A percentile compares a stretch with the other conserved stretches of the same genome.
phyloP scores from a whole-genome alignment of 2,888 invertebrate genomes.

The Linyphia triangularis region DNA sequence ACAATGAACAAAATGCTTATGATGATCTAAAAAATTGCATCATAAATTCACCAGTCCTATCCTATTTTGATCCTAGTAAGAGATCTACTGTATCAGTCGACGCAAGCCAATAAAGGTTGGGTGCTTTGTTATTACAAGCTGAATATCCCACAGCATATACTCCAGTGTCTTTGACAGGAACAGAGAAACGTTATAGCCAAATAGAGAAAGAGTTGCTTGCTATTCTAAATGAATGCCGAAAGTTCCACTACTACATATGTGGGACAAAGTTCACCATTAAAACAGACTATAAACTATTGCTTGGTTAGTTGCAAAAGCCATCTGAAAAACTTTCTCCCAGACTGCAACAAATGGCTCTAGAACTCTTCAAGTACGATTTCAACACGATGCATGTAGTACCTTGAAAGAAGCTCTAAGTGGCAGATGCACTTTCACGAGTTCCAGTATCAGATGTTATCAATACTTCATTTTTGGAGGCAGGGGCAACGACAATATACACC shows the following conservation, averaged over 20 bases:
- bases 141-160: constrained; percentile 28
- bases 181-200: constrained; percentile 50
- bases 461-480: background rate
- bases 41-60: background rate
- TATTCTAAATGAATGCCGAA: background rate
- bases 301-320: constrained; percentile 3
- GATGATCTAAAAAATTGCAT: background rate
- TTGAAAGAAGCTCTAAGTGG: constrained; percentile 7
- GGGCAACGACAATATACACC: background rate
- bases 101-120: background rate
- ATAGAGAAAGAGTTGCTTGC: constrained; percentile 60
- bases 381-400: constrained; percentile 2
- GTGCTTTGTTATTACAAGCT: constrained; percentile 39
- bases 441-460: background rate
- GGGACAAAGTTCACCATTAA: constrained; percentile 7
- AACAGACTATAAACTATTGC: constrained; percentile 52
- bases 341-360: constrained; percentile 24
- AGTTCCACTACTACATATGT: constrained; percentile 44
- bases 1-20: background rate
- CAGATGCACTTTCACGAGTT: constrained; percentile 26
- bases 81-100: background rate
- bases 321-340: constrained; percentile 1
- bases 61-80: background rate
- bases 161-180: constrained; percentile 25
- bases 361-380: constrained; percentile 9